phyloP scores from a whole-genome alignment of 2,888 invertebrate genomes.

The Ochropleura leucogaster region DNA sequence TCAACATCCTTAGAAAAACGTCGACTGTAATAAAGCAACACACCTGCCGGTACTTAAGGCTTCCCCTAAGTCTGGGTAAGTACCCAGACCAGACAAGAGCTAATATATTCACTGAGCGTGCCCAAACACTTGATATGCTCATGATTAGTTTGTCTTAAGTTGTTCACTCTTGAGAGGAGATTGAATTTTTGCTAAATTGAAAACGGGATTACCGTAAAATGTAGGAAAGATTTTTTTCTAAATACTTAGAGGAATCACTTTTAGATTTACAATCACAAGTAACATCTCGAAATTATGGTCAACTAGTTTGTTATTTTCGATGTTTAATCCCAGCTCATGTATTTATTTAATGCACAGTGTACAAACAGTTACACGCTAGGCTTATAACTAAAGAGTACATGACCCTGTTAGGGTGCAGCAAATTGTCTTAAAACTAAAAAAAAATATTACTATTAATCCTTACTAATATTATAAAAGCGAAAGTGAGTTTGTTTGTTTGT shows the following conservation, averaged over 20 bases:
- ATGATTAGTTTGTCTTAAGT: constrained; percentile 58
- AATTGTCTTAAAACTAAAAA: too few species aligned
- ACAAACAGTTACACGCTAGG: too few species aligned
- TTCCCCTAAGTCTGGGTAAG: constrained; percentile 24
- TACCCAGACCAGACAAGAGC: constrained; percentile 33
- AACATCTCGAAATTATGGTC: neutral
- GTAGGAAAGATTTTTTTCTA: too few species aligned
- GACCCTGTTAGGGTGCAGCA: too few species aligned
- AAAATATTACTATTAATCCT: too few species aligned
- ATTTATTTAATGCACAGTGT: too few species aligned
- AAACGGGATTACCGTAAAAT: constrained; percentile 3
- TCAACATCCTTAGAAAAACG: constrained; percentile 10
- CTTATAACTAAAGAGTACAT: too few species aligned
- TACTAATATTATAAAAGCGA: too few species aligned
- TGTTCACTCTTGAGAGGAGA: constrained; percentile 30
- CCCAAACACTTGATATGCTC: constrained; percentile 47
- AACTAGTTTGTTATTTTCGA: neutral
- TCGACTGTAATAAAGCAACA: constrained; percentile 20
- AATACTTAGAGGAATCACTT: too few species aligned
- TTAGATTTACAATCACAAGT: neutral
- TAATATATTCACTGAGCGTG: constrained; percentile 56
- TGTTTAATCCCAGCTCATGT: neutral
- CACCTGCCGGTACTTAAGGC: constrained; percentile 18
- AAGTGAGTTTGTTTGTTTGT: too few species aligned
- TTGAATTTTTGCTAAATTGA: constrained; percentile 32